Evolutionary conservation across 2,888 invertebrate genomes (phyloP).

Genomic region (Mythimna loreyi): DNA sequence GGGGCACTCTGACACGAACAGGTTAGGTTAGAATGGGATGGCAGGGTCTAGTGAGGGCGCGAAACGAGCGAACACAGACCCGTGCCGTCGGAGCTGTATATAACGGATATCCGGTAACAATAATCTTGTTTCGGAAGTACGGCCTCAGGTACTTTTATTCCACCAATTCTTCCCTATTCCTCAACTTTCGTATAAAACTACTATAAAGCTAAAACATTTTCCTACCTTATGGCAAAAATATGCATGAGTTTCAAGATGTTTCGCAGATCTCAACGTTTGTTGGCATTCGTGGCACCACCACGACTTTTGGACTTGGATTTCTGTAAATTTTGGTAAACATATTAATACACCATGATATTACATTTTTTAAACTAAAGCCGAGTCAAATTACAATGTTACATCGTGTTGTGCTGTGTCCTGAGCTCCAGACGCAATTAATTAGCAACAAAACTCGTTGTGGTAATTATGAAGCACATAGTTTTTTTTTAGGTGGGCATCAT

Average conservation of each 20-base stretch:
- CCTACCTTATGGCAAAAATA: constrained; percentile 72
- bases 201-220: not conserved
- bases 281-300: constrained; percentile 79
- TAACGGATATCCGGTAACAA: too few relatives aligned
- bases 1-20: too few relatives aligned
- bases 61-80: too few relatives aligned
- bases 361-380: not conserved
- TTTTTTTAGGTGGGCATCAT: not conserved
- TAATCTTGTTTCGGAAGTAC: too few relatives aligned
- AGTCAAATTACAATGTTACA: too few relatives aligned
- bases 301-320: constrained; percentile 55
- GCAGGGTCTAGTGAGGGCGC: too few relatives aligned
- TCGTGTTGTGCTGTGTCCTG: too few relatives aligned
- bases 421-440: not conserved
- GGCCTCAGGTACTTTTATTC: too few relatives aligned
- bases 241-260: constrained; percentile 70
- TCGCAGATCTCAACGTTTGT: constrained; percentile 66
- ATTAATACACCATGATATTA: not conserved
- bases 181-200: not conserved
- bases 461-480: not conserved
- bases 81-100: too few relatives aligned
- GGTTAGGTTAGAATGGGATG: too few relatives aligned
- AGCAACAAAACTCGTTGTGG: not conserved
- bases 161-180: not conserved
- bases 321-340: constrained; percentile 51